Conservation (phyloP, 2,113 vertebrate genomes). For the Dissostichus mawsoni region DNA sequence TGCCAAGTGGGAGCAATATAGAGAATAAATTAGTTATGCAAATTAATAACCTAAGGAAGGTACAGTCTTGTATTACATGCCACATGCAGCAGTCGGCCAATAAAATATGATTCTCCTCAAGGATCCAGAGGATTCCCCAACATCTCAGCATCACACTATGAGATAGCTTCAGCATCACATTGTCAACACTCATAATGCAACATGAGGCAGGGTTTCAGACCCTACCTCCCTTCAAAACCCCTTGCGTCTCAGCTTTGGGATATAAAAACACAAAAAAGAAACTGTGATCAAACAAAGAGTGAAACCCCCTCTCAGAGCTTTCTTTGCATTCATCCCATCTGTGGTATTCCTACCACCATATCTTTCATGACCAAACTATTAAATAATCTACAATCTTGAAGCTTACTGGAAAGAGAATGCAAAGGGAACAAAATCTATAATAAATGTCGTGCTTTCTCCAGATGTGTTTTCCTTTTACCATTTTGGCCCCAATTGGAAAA, state of each 20-base stretch:
- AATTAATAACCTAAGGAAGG: neutral
- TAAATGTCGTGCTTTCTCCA: slow-evolving; percentile 3
- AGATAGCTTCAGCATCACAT: slow-evolving; percentile 22
- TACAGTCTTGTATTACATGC: neutral
- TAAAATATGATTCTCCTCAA: slow-evolving; percentile 1
- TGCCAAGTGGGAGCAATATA: neutral
- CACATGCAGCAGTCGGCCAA: neutral
- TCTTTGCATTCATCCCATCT: slow-evolving; percentile 44
- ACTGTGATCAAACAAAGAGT: slow-evolving; percentile 32
- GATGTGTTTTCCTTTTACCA: neutral
- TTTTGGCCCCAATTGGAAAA: neutral
- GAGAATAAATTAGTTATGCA: slow-evolving; percentile 4
- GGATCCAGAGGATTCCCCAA: slow-evolving; percentile 36
- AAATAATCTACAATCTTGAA: slow-evolving; percentile 44
- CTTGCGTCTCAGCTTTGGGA: slow-evolving; percentile 30
- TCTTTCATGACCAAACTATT: slow-evolving; percentile 35
- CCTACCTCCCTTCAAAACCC: neutral
- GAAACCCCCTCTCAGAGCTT: slow-evolving; percentile 18
- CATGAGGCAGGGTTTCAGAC: slow-evolving; percentile 4
- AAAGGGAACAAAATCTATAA: slow-evolving; percentile 35
- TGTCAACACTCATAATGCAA: slow-evolving; percentile 41
- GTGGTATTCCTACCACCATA: slow-evolving; percentile 9
- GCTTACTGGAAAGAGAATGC: slow-evolving; percentile 24
- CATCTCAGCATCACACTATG: slow-evolving; percentile 26
- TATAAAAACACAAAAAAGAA: slow-evolving; percentile 15